phyloP scores from a whole-genome alignment of 2,888 invertebrate genomes.

The Exocentrus adspersus region DNA sequence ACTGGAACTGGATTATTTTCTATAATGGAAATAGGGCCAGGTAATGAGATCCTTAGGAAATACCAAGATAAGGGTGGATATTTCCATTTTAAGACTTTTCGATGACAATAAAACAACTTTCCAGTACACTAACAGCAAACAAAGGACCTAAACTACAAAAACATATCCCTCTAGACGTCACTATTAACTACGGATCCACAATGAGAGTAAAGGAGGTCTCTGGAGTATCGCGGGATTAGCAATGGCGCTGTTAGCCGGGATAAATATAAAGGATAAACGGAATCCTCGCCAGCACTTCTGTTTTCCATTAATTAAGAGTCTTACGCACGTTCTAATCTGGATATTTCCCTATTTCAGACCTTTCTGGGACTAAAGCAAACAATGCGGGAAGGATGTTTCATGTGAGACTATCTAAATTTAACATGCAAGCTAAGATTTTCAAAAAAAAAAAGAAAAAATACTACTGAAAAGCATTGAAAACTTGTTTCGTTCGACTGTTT shows the following conservation, averaged over 20 bases:
- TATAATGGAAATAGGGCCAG: too few relatives aligned
- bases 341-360: background rate
- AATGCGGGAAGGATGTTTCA: background rate
- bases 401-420: background rate
- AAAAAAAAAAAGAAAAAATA: too few relatives aligned
- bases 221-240: background rate
- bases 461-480: too few relatives aligned
- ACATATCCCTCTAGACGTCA: background rate
- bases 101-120: too few relatives aligned
- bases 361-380: background rate
- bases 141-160: background rate
- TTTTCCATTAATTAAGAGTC: slow-evolving; percentile 21
- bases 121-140: too few relatives aligned
- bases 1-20: too few relatives aligned
- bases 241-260: slow-evolving; percentile 7
- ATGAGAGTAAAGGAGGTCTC: slow-evolving; percentile 1
- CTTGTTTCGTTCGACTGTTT: too few relatives aligned
- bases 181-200: background rate
- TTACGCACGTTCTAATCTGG: slow-evolving; percentile 13
- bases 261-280: slow-evolving; percentile 8
- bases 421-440: too few relatives aligned
- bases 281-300: slow-evolving; percentile 15
- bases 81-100: too few relatives aligned
- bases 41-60: too few relatives aligned
- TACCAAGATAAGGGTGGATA: too few relatives aligned